Percentiles rank a stretch among this genome's conserved stretches.
phyloP scores from a whole-genome alignment of 2,113 vertebrate genomes.

The Atherinomorus stipes region DNA sequence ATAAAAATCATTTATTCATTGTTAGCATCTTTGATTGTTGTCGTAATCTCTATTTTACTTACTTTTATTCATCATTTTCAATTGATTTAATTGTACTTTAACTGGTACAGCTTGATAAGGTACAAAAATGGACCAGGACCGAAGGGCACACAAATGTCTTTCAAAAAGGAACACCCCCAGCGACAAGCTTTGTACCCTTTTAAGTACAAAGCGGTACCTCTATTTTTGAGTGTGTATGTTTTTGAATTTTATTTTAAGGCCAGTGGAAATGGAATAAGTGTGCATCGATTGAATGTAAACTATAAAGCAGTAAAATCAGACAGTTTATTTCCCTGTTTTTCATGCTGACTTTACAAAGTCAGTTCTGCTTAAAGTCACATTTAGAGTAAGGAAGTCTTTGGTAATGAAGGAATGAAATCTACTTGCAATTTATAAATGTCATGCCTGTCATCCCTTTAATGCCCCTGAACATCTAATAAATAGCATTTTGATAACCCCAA shows the following conservation, averaged over 20 bases:
- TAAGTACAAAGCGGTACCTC: no score
- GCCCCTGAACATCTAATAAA: conserved; percentile 31
- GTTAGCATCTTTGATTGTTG: no score
- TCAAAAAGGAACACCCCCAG: no score
- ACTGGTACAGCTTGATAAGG: no score
- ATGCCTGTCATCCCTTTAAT: conserved; percentile 36
- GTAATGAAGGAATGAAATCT: conserved; percentile 43
- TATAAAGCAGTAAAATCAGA: background rate
- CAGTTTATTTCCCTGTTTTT: background rate
- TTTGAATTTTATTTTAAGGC: background rate
- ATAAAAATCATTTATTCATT: no score
- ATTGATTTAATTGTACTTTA: no score
- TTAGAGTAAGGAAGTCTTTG: conserved; percentile 8
- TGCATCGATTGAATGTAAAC: background rate
- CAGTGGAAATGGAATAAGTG: background rate
- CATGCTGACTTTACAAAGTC: background rate
- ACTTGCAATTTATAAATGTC: conserved; percentile 19
- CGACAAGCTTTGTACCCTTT: no score
- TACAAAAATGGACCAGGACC: no score
- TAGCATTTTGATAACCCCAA: conserved; percentile 52
- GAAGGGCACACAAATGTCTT: no score
- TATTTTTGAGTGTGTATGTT: background rate
- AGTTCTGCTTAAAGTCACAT: background rate
- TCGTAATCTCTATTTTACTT: no score
- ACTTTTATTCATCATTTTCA: no score